Conservation (phyloP, 2,888 invertebrate species). For the Bhutanitis thaidina region DNA sequence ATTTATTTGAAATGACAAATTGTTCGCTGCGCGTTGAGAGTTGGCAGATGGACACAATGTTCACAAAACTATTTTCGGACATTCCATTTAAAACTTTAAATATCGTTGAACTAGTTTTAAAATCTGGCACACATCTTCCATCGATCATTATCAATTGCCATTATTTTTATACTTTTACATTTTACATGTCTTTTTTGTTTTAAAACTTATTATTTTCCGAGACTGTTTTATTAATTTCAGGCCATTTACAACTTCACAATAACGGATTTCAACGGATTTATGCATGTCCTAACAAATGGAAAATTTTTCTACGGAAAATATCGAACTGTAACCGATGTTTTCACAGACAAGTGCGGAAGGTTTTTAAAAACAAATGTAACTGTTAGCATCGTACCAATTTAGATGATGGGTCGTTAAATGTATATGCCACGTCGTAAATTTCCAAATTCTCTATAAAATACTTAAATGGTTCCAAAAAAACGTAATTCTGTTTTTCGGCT, state of each 20-base stretch:
- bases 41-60: background rate
- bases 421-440: too few species aligned
- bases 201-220: too few species aligned
- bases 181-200: too few species aligned
- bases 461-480: too few species aligned
- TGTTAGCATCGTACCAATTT: slow-evolving; percentile 1
- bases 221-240: slow-evolving; percentile 3
- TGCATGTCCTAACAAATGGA: slow-evolving; percentile 6
- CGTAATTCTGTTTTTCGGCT: too few species aligned
- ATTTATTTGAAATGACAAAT: background rate
- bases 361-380: slow-evolving; percentile 12
- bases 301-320: slow-evolving; percentile 21
- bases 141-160: too few species aligned
- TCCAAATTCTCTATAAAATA: too few species aligned
- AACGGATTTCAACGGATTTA: slow-evolving; percentile 13
- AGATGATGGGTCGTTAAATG: background rate
- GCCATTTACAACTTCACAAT: slow-evolving; percentile 16
- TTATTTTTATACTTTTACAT: too few species aligned
- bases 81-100: slow-evolving; percentile 1
- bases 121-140: too few species aligned
- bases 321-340: slow-evolving; percentile 10
- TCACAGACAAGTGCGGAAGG: slow-evolving; percentile 12
- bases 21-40: background rate
- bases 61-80: slow-evolving; percentile 1
- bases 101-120: background rate